Conservation (phyloP, 2,113 vertebrate species). For the Pionites leucogaster region DNA sequence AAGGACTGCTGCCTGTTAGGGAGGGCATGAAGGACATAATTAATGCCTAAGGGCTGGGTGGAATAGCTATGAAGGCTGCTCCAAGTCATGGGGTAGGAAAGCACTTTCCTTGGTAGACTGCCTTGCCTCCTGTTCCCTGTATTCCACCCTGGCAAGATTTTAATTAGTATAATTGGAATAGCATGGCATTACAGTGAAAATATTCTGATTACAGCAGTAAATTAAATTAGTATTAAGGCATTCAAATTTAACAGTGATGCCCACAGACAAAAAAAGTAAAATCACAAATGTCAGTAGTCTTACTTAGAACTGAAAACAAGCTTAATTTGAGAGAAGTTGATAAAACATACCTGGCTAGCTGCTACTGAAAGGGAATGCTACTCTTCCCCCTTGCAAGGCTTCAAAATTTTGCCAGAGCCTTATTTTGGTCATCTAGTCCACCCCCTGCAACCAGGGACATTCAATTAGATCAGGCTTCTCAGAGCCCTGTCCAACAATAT, state of each 20-base stretch:
- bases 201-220: background rate
- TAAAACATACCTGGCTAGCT: background rate
- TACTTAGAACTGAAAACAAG: background rate
- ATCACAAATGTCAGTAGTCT: background rate
- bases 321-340: background rate
- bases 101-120: background rate
- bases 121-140: background rate
- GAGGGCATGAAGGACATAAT: background rate
- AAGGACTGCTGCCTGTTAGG: background rate
- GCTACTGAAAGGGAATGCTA: background rate
- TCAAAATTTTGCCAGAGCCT: background rate
- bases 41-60: background rate
- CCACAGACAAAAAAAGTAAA: background rate
- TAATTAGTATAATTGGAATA: background rate
- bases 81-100: background rate
- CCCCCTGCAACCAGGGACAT: background rate
- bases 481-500: background rate
- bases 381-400: background rate
- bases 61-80: background rate
- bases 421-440: background rate
- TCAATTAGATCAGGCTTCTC: background rate
- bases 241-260: background rate
- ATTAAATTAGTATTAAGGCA: background rate
- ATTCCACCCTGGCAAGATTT: background rate
- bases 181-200: background rate